These are phyloP conservation scores for Drosophila pseudotalamancana DNA, from an alignment of 2,888 invertebrate genomes.

Conservation along the genomic window DNA sequence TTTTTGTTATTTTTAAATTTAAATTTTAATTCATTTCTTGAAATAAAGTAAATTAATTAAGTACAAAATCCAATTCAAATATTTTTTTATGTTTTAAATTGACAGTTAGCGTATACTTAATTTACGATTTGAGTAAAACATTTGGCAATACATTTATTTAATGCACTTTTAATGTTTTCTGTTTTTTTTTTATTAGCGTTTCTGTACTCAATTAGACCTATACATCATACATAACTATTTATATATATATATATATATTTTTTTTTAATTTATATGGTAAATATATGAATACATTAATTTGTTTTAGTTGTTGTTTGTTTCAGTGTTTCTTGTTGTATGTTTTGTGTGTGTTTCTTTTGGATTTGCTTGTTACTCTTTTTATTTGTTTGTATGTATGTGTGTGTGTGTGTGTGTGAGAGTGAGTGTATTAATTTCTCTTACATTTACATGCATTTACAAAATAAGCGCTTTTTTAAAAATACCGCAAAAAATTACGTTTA, in stretches of 20 bases:
- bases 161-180: slow-evolving; percentile 72
- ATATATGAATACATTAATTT: slow-evolving; percentile 78
- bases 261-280: slow-evolving; percentile 72
- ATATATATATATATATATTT: slow-evolving; percentile 66
- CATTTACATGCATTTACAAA: slow-evolving; percentile 85
- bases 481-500: slow-evolving; percentile 83
- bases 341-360: slow-evolving; percentile 2
- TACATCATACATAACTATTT: slow-evolving; percentile 79
- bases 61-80: too few relatives aligned
- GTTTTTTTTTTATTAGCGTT: slow-evolving; percentile 75
- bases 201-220: slow-evolving; percentile 75
- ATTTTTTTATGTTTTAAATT: too few relatives aligned
- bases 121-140: not conserved
- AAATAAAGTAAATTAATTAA: too few relatives aligned
- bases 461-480: slow-evolving; percentile 84
- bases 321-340: slow-evolving; percentile 25
- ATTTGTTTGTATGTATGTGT: slow-evolving; percentile 42
- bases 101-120: not conserved
- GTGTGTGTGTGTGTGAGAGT: slow-evolving; percentile 20
- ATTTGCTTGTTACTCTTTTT: slow-evolving; percentile 8
- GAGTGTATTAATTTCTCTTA: slow-evolving; percentile 72
- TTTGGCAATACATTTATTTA: slow-evolving; percentile 38
- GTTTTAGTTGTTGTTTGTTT: slow-evolving; percentile 57
- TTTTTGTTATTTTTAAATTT: not conserved
- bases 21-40: not conserved